Conservation (phyloP, 2,113 vertebrate genomes). For the Thunnus thynnus region DNA sequence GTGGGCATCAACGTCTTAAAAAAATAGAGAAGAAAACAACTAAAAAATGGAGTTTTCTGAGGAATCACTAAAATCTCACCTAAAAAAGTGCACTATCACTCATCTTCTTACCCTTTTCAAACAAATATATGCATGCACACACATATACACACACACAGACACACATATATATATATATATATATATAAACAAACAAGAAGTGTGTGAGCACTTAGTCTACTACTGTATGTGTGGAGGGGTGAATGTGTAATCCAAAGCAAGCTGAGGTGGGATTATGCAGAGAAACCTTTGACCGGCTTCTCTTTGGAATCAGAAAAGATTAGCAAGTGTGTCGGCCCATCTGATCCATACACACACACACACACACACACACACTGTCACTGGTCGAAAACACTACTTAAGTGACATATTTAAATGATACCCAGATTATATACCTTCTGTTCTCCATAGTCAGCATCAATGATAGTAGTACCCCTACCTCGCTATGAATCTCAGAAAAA, state of each 20-base stretch:
- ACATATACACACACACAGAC: background rate
- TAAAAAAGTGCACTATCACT: background rate
- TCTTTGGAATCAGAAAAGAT: conserved; percentile 87
- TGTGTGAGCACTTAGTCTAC: conserved; percentile 23
- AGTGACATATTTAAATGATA: conserved; percentile 59
- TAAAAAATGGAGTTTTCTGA: background rate
- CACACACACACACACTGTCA: conserved; percentile 22
- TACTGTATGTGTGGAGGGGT: conserved; percentile 24
- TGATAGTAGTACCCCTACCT: conserved; percentile 18
- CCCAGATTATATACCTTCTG: conserved; percentile 56
- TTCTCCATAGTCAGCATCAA: conserved; percentile 10
- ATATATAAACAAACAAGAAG: conserved; percentile 36
- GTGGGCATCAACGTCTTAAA: background rate
- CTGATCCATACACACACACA: conserved; percentile 40
- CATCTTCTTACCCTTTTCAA: background rate
- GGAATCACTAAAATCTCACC: background rate
- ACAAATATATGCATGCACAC: background rate
- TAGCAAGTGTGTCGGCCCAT: conserved; percentile 56
- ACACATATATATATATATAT: background rate
- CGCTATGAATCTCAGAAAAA: conserved; percentile 25
- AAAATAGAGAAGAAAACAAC: background rate
- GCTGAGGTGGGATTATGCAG: conserved; percentile 74
- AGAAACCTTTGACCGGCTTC: conserved; percentile 83
- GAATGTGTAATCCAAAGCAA: conserved; percentile 74
- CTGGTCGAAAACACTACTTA: conserved; percentile 55